Conservation (phyloP, 2,113 vertebrate species). For the Brachirus orientalis region DNA sequence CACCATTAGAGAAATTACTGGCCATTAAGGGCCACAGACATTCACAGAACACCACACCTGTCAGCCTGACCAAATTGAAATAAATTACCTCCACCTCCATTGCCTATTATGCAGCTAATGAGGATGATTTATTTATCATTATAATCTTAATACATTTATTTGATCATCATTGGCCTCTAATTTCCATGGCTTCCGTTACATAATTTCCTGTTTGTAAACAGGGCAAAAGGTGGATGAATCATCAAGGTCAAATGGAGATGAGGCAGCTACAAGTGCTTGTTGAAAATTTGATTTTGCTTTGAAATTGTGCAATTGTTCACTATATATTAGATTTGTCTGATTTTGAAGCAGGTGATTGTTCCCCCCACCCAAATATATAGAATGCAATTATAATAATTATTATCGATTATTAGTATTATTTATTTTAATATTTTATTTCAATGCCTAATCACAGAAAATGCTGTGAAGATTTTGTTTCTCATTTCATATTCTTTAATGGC, state of each 20-base stretch:
- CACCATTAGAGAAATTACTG: slow-evolving; percentile 84
- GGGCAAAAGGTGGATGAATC: slow-evolving; percentile 16
- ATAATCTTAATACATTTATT: slow-evolving; percentile 81
- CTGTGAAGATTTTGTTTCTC: too few species aligned
- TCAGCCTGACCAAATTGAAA: slow-evolving; percentile 83
- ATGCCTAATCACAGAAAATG: too few species aligned
- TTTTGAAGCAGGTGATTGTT: too few species aligned
- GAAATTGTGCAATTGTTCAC: background rate
- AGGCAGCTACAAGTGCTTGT: background rate
- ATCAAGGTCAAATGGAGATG: slow-evolving; percentile 52
- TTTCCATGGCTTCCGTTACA: slow-evolving; percentile 66
- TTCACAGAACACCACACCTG: slow-evolving; percentile 79
- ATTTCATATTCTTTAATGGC: too few species aligned
- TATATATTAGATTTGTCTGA: too few species aligned
- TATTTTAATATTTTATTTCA: too few species aligned
- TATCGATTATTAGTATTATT: too few species aligned
- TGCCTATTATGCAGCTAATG: slow-evolving; percentile 79
- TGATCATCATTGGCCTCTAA: slow-evolving; percentile 72
- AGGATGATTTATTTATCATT: slow-evolving; percentile 83
- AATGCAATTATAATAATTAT: too few species aligned
- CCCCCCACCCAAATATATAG: too few species aligned
- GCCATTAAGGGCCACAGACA: slow-evolving; percentile 81
- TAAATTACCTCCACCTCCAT: slow-evolving; percentile 80
- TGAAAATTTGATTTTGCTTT: background rate
- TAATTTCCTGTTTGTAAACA: slow-evolving; percentile 71